Percentiles rank a stretch among this genome's conserved stretches.
Conservation (phyloP, 2,113 vertebrate genomes). For the Serilophus lunatus region DNA sequence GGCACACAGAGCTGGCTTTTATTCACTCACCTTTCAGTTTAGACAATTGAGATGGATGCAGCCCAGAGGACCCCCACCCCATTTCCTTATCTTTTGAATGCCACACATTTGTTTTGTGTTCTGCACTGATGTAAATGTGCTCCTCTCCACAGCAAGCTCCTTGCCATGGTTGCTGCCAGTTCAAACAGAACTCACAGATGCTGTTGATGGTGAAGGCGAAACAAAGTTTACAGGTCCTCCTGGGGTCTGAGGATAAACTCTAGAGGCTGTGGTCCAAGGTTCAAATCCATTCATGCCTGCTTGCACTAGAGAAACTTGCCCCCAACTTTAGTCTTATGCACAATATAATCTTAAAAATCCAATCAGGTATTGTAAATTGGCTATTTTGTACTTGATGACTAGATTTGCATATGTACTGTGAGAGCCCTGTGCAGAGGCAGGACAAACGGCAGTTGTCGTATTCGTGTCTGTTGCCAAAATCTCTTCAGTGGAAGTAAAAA, state of each 20-base stretch:
- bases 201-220: neutral
- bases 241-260: conserved; percentile 11
- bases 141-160: neutral
- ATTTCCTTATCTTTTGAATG: conserved; percentile 7
- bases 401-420: conserved; percentile 52
- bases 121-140: conserved; percentile 42
- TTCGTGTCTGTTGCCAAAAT: conserved; percentile 49
- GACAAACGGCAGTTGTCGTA: conserved; percentile 41
- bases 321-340: conserved; percentile 59
- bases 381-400: conserved; percentile 49
- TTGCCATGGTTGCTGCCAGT: neutral
- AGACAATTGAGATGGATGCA: conserved; percentile 30
- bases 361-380: conserved; percentile 62
- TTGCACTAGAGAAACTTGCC: conserved; percentile 42
- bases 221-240: conserved; percentile 39
- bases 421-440: conserved; percentile 48
- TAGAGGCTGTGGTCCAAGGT: neutral
- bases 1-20: conserved; percentile 26
- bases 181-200: conserved; percentile 13
- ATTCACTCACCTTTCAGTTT: conserved; percentile 56
- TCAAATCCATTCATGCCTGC: conserved; percentile 12
- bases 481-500: conserved; percentile 44
- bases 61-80: conserved; percentile 1
- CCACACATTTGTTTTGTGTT: conserved; percentile 19
- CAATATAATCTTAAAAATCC: conserved; percentile 50